Base-by-base conservation (phyloP, 2,113 vertebrate species). In the Ardeotis arabs region DNA sequence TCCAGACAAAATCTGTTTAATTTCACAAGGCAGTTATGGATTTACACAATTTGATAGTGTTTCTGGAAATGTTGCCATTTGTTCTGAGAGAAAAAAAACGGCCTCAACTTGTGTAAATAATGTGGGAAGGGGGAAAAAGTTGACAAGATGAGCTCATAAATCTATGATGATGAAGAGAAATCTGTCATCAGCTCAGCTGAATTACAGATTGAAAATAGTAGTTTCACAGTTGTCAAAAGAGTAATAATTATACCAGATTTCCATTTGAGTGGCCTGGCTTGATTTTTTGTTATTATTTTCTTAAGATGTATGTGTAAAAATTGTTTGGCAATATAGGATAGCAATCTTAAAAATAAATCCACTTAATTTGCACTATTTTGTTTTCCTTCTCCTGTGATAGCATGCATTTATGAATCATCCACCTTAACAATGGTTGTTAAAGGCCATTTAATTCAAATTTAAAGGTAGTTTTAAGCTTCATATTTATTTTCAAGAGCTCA, bases 111-210 rank as follows among this genome's bases (percentile, higher is more conserved):
- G 25, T 73, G 76, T 66, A 94, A 76, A 75, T 84, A 85, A 31
- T 47, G 88, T 94, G 68, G 90, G 92, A 87, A 88, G 23, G 75
- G 75, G 44, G 72, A 21, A 13, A 73, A 80, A 81, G 63, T 78
- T 92, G 85, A 85, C 47, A 80, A 74, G 68, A 87, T 84, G 76
- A 92, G 60, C 92, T 96, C 52, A 85, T 89, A 93, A 93, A 94
- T 96, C 80, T 72, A 8, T 67, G 53, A 74, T 68, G 72, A 84
- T 92, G 85, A 78, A 56, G 68, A 73, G 76, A 70, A 92, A 93
- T 81, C 90, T 93, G 83, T 94, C 76, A 86, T 70, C 33, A 5
- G 39, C 69, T 95, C 73, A 93, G 52, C 41, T 89, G 62, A 84
- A 53, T 76, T 95, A 45, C 66, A 75, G 17, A 70, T 72, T 72